Base-by-base conservation (phyloP, 2,113 vertebrate species). In the Misgurnus mizolepis region DNA sequence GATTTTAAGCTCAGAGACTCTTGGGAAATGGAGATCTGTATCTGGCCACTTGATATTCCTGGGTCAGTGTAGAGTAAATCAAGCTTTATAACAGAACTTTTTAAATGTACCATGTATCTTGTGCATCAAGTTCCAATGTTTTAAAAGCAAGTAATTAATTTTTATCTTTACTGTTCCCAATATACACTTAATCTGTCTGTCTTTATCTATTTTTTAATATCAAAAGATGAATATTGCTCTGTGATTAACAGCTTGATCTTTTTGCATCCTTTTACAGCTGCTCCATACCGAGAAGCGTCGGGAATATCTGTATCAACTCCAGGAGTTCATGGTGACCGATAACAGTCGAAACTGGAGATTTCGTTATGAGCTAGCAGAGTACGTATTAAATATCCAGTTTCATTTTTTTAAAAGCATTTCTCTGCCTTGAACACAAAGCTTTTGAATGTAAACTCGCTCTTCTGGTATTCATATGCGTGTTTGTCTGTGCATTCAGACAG, bases 281-380 rank as follows among this genome's bases (percentile, higher is more conserved):
- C 95, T 99, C 81, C 96, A 97, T 17, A 92, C 93, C 43, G 96
- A 99, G 86, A 98, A 96, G 83, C 94, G 96, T 80, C 93, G 97
- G 84, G 97, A 99, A 47, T 99, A 99, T 88, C 95, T 99, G 60
- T 99, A 98, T 88, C 97, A 99, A 78, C 95, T 99, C 76, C 97
- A 99, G 91, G 97, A 99, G 89, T 99, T 99, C 89, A 91, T 99
- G 88, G 96, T 98, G 87, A 98, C 96, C 0, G 97, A 99, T 91
- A 99, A 99, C 90, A 98, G 95, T 78, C 95, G 97, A 87, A 99
- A 99, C 88, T 99, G 97, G 97, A 96, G 97, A 84, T 99, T 99
- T 90, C 93, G 97, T 88, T 96, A 95, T 7, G 96, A 98, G 86
- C 90, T 99, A 85, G 96, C 97, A 56, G 97, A 99, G 97, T 99